Evolutionary conservation across 2,888 invertebrate genomes (phyloP).

Genomic region (Eupithecia subumbrata): DNA sequence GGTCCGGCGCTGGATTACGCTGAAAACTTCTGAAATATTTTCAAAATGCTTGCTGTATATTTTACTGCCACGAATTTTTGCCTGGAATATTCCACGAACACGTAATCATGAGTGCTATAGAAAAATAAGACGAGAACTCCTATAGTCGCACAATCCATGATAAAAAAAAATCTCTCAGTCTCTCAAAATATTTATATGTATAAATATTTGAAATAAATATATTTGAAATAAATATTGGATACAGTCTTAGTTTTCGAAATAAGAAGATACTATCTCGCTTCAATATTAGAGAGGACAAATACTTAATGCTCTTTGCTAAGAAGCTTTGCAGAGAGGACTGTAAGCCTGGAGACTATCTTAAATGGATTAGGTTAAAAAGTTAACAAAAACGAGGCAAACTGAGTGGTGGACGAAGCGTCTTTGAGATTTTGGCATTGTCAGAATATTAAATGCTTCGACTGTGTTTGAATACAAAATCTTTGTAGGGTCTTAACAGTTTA

Average conservation of each 20-base stretch:
- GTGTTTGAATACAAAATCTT: conserved; percentile 45
- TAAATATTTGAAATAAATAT: not conserved
- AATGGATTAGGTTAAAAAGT: conserved; percentile 47
- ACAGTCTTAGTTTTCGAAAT: not conserved
- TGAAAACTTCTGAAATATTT: conserved; percentile 30
- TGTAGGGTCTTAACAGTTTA: conserved; percentile 35
- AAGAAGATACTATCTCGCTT: conserved; percentile 1
- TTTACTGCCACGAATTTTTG: conserved; percentile 27
- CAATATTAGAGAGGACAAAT: conserved; percentile 31
- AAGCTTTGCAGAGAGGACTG: conserved; percentile 34
- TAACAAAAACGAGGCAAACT: conserved; percentile 44
- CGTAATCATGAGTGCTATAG: conserved; percentile 34
- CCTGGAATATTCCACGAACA: conserved; percentile 32
- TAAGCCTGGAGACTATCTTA: conserved; percentile 39
- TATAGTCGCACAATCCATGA: not conserved
- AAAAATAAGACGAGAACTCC: conserved; percentile 10
- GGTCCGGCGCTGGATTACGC: conserved; percentile 7
- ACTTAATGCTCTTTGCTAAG: conserved; percentile 39
- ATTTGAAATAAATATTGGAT: not conserved
- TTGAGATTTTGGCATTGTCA: conserved; percentile 48
- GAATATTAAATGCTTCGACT: conserved; percentile 48
- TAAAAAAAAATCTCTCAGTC: no score
- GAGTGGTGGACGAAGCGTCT: conserved; percentile 34
- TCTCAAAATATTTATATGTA: not conserved
- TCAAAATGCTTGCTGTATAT: conserved; percentile 20